A percentile compares a stretch with the other conserved stretches of the same genome.
phyloP scores from a whole-genome alignment of 2,888 invertebrate species.

The Phorcus lineatus region DNA sequence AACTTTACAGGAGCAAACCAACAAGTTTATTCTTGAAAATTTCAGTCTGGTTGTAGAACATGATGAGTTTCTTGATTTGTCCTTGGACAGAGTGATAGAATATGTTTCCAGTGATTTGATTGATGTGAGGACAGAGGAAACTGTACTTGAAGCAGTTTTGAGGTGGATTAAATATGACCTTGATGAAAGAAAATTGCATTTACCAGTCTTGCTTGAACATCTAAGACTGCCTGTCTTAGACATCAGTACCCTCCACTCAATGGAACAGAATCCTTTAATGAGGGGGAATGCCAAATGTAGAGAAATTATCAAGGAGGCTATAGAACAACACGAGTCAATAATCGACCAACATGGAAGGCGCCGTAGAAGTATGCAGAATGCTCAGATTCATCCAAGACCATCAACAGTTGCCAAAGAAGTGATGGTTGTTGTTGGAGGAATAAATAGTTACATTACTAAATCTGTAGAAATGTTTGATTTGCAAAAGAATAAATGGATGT shows the following conservation, averaged over 20 bases:
- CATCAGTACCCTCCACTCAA: constrained; percentile 59
- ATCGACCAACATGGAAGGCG: constrained; percentile 68
- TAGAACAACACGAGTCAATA: constrained; percentile 65
- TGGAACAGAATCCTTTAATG: constrained; percentile 65
- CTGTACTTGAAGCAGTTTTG: constrained; percentile 71
- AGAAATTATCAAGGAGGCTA: constrained; percentile 65
- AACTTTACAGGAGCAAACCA: constrained; percentile 66
- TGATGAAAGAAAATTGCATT: constrained; percentile 58
- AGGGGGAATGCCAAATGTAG: constrained; percentile 60
- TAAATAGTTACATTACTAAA: constrained; percentile 57
- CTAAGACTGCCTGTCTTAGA: constrained; percentile 70
- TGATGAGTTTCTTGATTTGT: constrained; percentile 72
- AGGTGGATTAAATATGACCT: constrained; percentile 71
- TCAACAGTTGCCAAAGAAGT: constrained; percentile 74
- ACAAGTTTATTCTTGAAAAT: constrained; percentile 71
- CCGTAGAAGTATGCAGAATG: constrained; percentile 70
- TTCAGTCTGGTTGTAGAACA: constrained; percentile 70
- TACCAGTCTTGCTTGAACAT: constrained; percentile 62
- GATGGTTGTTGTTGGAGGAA: constrained; percentile 71
- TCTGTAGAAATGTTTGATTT: constrained; percentile 73
- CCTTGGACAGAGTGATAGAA: constrained; percentile 62
- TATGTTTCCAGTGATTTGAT: constrained; percentile 72
- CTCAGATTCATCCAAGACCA: constrained; percentile 68
- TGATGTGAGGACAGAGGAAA: constrained; percentile 72
- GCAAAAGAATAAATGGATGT: constrained; percentile 70